Base-by-base conservation (phyloP, 1,140 invertebrate species). In the Drosophila pandora region DNA sequence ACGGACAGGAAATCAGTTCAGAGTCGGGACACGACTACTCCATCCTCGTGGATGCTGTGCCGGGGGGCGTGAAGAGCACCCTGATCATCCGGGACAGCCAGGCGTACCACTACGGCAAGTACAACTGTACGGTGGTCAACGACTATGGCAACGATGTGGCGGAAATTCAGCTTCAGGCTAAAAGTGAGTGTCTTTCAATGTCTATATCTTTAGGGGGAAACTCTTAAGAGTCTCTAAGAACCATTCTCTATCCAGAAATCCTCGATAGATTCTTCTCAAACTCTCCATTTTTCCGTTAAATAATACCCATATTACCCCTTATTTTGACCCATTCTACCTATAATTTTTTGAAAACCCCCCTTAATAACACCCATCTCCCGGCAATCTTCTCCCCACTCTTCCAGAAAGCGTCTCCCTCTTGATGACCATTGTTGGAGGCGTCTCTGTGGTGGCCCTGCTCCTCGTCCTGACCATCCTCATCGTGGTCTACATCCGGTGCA, bases 81-180 rank as follows among this genome's bases (percentile, higher is more conserved):
- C 93, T 99, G 34, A 95, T 97, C 63, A 97, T 99, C 56, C 93
- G 95, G 47, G 95, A 97, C 79, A 96, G 96, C 37, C 95, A 95
- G 89, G 94, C 95, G 25, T 94, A 94, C 78, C 97, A 99, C 92
- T 99, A 98, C 91, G 98, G 97, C 25, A 93, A 95, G 73, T 99
- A 98, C 93, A 98, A 98, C 93, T 99, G 98, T 92, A 97, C 97
- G 22, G 97, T 98, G 10, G 95, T 95, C 45, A 99, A 99, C 92
- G 95, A 95, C 59, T 98, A 97, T 88, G 98, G 98, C 41, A 95
- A 95, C 62, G 97, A 98, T 90, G 94, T 95, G 21, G 94, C 96
- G 50, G 95, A 97, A 85, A 98, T 99, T 60, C 94, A 94, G 95
- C 96, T 90, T 53, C 83, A 88, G 37, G 75, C 84, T 4, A 96